Evolutionary conservation across 2,113 vertebrate genomes (phyloP), one percentile per base, ranked within the genome.

Genomic region (Channa argus): DNA sequence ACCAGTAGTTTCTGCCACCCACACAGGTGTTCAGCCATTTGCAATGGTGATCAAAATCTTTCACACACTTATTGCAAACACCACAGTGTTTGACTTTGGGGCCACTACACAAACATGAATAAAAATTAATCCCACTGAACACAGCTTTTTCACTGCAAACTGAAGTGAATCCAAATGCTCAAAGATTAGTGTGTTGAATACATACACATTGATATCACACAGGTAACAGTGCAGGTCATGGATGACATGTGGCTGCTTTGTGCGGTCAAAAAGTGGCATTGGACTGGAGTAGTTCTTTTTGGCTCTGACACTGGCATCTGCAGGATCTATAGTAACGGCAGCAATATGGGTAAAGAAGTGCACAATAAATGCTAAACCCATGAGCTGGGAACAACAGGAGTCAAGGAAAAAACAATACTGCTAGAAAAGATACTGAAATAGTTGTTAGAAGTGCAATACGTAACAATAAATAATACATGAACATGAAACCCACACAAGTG

Each of bases 21-120:
- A 95, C 93, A 4, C 96, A 96, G 74, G 92, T 96, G 89, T 96
- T 96, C 49, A 96, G 88, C 94, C 95, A 96, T 55, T 93, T 94
- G 82, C 96, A 96, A 61, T 96, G 95, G 58, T 95, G 95, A 78
- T 96, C 95, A 50, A 96, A 96, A 68, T 93, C 91, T 0, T 91
- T 80, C 37, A 96, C 84, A 58, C 95, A 96, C 70, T 96, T 96
- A 87, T 96, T 96, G 91, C 96, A 96, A 64, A 86, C 56, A 0
- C 92, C 78, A 63, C 96, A 96, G 79, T 97, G 95, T 81, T 96
- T 96, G 3, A 93, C 92, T 87, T 90, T 94, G 10, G 86, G 65
- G 1, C 92, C 94, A 4, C 95, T 96, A 64, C 6, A 63, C 54
- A 41, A 65, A 77, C 13, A 84, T 47, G 0, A 1, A 74, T 38